Percentiles rank a stretch among this genome's conserved stretches.
These are phyloP conservation scores for Orbicella faveolata DNA, from an alignment of 64 coral and sea anemone genomes.

Conservation along the genomic window DNA sequence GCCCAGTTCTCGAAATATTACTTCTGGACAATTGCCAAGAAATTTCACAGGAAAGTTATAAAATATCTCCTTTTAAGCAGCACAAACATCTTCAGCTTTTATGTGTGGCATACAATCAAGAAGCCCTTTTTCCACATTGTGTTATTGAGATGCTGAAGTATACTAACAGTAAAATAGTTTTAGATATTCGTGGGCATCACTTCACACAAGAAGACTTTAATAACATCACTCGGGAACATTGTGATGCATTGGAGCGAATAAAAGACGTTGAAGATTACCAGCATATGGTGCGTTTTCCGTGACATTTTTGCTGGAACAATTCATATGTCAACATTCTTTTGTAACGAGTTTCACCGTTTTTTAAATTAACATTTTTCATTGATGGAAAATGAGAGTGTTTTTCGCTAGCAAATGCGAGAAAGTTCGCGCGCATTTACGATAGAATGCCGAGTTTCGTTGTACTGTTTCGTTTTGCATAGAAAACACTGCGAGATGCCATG, in stretches of 20 bases:
- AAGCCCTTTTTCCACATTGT: conserved; percentile 10
- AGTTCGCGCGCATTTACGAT: no score
- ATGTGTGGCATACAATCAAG: neutral
- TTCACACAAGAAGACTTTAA: conserved; percentile 27
- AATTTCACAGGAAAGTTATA: conserved; percentile 5
- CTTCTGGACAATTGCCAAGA: neutral
- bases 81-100: conserved; percentile 20
- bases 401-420: no score
- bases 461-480: no score
- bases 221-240: conserved; percentile 28
- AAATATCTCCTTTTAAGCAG: conserved; percentile 3
- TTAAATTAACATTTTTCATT: no score
- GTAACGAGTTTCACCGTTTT: no score
- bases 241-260: conserved; percentile 25
- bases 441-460: no score
- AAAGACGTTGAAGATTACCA: conserved; percentile 29
- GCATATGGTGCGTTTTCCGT: neutral
- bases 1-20: no score
- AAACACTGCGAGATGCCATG: no score
- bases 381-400: no score
- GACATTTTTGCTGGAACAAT: no score
- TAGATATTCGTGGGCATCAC: conserved; percentile 16
- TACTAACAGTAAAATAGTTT: neutral
- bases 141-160: neutral
- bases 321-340: no score